phyloP scores from a whole-genome alignment of 2,113 vertebrate species.

The Alouatta palliata region DNA sequence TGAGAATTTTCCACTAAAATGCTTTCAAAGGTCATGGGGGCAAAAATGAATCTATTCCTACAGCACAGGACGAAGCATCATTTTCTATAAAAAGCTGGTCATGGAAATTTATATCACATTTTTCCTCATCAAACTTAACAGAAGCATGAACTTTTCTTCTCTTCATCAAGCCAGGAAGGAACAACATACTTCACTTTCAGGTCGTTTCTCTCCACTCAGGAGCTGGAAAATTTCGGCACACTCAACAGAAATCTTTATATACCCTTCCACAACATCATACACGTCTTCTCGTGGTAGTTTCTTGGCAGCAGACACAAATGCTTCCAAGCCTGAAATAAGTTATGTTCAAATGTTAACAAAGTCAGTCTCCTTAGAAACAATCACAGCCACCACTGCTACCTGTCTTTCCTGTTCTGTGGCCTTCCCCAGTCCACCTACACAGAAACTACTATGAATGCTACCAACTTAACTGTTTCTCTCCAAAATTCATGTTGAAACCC shows the following conservation, averaged over 20 bases:
- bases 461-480: neutral
- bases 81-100: neutral
- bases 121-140: neutral
- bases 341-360: neutral
- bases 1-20: neutral
- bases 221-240: conserved; percentile 94
- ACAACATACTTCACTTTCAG: conserved; percentile 88
- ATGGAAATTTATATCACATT: neutral
- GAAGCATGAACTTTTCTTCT: neutral
- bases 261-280: conserved; percentile 95
- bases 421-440: neutral
- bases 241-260: conserved; percentile 95
- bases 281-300: conserved; percentile 85
- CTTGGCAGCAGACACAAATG: conserved; percentile 88
- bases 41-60: neutral
- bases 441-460: neutral
- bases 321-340: conserved; percentile 87
- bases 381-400: accelerated
- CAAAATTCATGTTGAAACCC: neutral
- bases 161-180: neutral
- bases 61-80: neutral
- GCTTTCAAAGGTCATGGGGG: neutral
- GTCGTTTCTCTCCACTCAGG: conserved; percentile 88
- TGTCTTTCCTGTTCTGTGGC: neutral
- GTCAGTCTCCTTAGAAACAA: neutral